These are phyloP conservation scores for Periophthalmus modestus DNA, from an alignment of 2,113 vertebrate genomes.

Conservation along the genomic window DNA sequence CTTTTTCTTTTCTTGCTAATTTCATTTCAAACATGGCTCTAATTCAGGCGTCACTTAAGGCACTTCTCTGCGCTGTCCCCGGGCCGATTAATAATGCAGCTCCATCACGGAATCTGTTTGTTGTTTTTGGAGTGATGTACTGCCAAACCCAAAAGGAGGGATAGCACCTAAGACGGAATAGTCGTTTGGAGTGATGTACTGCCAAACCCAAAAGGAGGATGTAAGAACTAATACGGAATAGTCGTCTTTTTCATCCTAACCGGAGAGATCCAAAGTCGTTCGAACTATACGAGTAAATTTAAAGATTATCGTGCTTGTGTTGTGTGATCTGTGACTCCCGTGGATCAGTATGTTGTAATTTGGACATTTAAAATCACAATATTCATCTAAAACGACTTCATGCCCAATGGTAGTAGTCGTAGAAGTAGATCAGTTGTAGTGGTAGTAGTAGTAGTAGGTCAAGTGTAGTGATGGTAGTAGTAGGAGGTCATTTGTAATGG, in stretches of 20 bases:
- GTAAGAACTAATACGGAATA: not conserved
- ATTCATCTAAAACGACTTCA: too few relatives aligned
- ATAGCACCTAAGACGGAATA: not conserved
- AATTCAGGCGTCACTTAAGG: conserved; percentile 6
- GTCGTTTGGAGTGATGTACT: not conserved
- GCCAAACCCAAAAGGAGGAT: not conserved
- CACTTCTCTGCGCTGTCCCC: not conserved
- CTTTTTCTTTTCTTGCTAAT: not conserved
- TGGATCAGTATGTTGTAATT: too few relatives aligned
- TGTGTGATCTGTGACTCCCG: too few relatives aligned
- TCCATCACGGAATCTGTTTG: not conserved
- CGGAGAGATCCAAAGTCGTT: not conserved
- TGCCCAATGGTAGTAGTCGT: too few relatives aligned
- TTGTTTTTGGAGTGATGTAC: not conserved
- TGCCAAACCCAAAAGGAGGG: not conserved
- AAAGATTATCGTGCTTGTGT: too few relatives aligned
- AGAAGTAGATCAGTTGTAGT: too few relatives aligned
- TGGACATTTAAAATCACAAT: too few relatives aligned
- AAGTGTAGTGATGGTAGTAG: too few relatives aligned
- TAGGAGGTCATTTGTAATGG: too few relatives aligned
- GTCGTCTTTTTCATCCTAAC: not conserved
- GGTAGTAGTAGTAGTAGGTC: too few relatives aligned
- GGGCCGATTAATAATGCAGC: not conserved
- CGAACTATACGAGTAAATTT: too few relatives aligned
- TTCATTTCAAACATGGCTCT: not conserved